phyloP scores from a whole-genome alignment of 1,140 invertebrate genomes.

The Pseudobourletiella spinata region DNA sequence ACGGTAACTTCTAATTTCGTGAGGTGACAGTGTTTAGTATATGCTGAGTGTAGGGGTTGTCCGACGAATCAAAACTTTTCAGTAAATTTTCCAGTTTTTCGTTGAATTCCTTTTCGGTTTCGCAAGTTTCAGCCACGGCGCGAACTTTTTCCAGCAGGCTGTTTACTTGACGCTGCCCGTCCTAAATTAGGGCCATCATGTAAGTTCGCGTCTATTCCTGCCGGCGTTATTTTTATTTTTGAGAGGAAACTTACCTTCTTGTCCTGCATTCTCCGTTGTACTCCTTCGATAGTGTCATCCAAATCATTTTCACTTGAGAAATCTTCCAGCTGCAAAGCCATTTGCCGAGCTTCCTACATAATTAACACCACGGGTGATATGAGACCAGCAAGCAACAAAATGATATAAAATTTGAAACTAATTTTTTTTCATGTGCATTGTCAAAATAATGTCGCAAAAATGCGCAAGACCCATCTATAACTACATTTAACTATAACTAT shows the following conservation, averaged over 20 bases:
- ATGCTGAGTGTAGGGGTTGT: no score
- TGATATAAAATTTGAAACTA: background rate
- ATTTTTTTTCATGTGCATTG: background rate
- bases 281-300: constrained; percentile 20
- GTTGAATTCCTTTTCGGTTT: background rate
- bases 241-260: constrained; percentile 12
- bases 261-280: constrained; percentile 8
- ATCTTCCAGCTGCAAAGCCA: constrained; percentile 29
- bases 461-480: no score
- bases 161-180: constrained; percentile 49
- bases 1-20: no score
- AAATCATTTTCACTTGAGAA: constrained; percentile 17
- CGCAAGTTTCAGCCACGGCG: background rate
- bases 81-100: background rate
- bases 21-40: no score
- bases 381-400: background rate
- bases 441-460: no score
- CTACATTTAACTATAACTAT: no score
- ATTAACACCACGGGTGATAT: background rate
- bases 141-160: constrained; percentile 45
- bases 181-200: constrained; percentile 36
- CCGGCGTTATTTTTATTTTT: background rate
- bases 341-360: constrained; percentile 19
- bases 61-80: no score
- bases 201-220: background rate